Percentiles rank a stretch among this genome's conserved stretches.
These are phyloP conservation scores for Apis cerana DNA, from an alignment of 1,140 invertebrate genomes.

Conservation along the genomic window DNA sequence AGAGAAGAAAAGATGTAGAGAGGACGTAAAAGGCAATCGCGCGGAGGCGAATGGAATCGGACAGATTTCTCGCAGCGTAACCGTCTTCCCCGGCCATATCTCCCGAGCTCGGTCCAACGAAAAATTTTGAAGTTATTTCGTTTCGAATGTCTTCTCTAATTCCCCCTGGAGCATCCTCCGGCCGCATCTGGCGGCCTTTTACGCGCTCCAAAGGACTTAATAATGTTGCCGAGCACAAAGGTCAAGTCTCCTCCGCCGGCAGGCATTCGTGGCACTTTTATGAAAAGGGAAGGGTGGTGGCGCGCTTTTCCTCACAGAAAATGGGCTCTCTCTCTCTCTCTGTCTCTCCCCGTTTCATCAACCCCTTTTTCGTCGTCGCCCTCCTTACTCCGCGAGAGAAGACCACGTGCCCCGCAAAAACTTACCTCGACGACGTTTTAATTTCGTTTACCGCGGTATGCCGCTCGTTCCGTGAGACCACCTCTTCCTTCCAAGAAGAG, in stretches of 20 bases:
- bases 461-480: slow-evolving; percentile 10
- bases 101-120: slow-evolving; percentile 28
- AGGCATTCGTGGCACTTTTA: slow-evolving; percentile 67
- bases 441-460: slow-evolving; percentile 73
- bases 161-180: slow-evolving; percentile 53
- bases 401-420: slow-evolving; percentile 61
- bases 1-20: not conserved
- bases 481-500: too few relatives aligned
- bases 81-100: slow-evolving; percentile 25
- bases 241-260: slow-evolving; percentile 72
- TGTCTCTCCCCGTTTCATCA: slow-evolving; percentile 19
- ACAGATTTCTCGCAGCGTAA: slow-evolving; percentile 50
- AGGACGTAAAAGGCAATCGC: not conserved
- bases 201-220: slow-evolving; percentile 72
- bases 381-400: not conserved
- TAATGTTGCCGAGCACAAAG: slow-evolving; percentile 75
- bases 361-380: slow-evolving; percentile 25
- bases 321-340: not conserved
- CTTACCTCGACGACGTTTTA: slow-evolving; percentile 76
- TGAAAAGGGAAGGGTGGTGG: slow-evolving; percentile 44
- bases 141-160: slow-evolving; percentile 63
- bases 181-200: slow-evolving; percentile 56
- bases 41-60: slow-evolving; percentile 6
- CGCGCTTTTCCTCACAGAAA: not conserved
- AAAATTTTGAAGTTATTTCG: slow-evolving; percentile 72